A percentile compares a stretch with the other conserved stretches of the same genome.
These are phyloP conservation scores for Malacoraja senta DNA, from an alignment of 2,797 vertebrate species.

Conservation along the genomic window DNA sequence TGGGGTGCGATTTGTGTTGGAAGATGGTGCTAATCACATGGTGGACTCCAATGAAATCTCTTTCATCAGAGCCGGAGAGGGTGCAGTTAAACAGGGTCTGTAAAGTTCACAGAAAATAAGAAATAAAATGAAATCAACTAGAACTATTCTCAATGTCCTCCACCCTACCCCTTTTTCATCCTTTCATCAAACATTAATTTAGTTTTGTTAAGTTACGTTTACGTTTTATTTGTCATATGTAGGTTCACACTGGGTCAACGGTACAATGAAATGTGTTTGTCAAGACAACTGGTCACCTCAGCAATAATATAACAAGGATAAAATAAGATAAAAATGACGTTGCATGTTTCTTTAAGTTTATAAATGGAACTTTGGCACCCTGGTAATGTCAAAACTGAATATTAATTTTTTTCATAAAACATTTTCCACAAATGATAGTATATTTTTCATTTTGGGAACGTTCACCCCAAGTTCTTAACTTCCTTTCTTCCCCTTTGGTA, in stretches of 20 bases:
- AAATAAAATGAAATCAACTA: not conserved
- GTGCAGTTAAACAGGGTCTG: constrained; percentile 84
- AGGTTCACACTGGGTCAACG: no score
- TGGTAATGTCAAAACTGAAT: not conserved
- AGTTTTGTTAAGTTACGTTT: not conserved
- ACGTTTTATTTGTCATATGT: no score
- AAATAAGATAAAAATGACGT: no score
- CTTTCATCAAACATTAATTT: not conserved
- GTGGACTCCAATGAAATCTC: constrained; percentile 93
- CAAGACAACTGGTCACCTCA: no score
- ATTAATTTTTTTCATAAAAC: not conserved
- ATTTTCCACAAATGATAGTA: not conserved
- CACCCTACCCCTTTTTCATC: not conserved
- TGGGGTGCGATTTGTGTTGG: constrained; percentile 74
- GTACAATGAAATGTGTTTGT: no score
- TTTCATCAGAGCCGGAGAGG: constrained; percentile 89
- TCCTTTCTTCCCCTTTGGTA: no score
- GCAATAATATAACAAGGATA: no score
- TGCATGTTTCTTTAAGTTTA: not conserved
- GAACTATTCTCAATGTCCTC: not conserved
- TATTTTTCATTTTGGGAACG: not conserved
- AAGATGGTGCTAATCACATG: constrained; percentile 86
- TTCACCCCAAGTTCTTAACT: not conserved
- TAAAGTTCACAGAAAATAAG: not conserved
- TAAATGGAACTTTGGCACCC: not conserved